Evolutionary conservation across 2,113 vertebrate genomes (phyloP).

Genomic region (Neolamprologus devosi): DNA sequence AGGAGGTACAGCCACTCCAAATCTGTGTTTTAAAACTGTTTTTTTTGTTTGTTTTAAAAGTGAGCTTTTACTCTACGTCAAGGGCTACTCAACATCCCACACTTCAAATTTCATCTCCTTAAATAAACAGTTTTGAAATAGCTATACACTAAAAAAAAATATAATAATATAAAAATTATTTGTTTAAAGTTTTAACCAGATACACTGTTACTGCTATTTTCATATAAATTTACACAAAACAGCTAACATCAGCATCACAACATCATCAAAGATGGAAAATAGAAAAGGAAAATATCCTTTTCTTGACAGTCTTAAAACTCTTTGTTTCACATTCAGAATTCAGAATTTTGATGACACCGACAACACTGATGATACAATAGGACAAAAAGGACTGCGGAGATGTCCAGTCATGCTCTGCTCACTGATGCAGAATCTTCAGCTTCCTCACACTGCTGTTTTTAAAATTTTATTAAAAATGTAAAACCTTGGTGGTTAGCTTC

Average conservation of each 20-base stretch:
- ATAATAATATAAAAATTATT: background rate
- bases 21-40: background rate
- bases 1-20: background rate
- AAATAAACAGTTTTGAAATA: background rate
- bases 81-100: background rate
- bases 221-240: background rate
- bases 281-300: background rate
- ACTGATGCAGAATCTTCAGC: background rate
- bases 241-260: background rate
- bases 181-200: background rate
- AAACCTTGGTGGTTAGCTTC: background rate
- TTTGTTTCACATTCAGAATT: background rate
- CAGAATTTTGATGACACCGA: background rate
- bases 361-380: background rate
- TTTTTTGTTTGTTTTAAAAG: background rate
- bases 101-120: background rate
- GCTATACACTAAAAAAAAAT: background rate
- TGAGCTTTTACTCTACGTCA: rapidly evolving
- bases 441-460: conserved; percentile 9
- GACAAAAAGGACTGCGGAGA: background rate
- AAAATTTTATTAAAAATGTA: conserved; percentile 37
- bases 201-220: background rate
- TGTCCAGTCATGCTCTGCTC: background rate
- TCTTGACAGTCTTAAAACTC: background rate
- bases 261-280: background rate